Conservation (phyloP, 2,797 vertebrate genomes). For the Masticophis lateralis region DNA sequence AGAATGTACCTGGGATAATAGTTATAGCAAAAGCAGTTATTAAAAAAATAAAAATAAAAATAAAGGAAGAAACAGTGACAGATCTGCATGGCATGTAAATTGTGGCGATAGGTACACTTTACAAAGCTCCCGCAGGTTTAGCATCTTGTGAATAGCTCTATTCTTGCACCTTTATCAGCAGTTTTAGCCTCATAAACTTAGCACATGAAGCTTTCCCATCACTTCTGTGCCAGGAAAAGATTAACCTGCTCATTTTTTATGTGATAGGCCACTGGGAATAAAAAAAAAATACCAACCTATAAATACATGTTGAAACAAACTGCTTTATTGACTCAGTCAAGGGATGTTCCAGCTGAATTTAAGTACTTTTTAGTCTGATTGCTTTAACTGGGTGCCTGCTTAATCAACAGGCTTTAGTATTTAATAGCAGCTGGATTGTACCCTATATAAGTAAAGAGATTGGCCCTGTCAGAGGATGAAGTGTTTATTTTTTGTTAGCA, state of each 20-base stretch:
- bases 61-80: background rate
- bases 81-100: background rate
- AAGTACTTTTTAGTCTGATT: background rate
- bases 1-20: background rate
- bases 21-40: background rate
- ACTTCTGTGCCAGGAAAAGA: background rate
- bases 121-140: background rate
- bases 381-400: background rate
- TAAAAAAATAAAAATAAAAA: background rate
- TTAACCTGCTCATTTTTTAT: background rate
- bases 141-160: background rate
- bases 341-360: background rate
- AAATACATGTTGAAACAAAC: background rate
- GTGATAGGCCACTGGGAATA: background rate
- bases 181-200: background rate
- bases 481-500: constrained; percentile 16
- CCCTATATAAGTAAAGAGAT: constrained; percentile 1
- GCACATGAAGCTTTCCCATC: background rate
- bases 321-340: background rate
- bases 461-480: constrained; percentile 20
- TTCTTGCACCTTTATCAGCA: background rate
- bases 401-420: background rate
- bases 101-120: background rate
- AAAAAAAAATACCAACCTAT: background rate
- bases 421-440: background rate